Evolutionary conservation across 2,113 vertebrate species (phyloP).

Genomic region (Oryzias woworae): DNA sequence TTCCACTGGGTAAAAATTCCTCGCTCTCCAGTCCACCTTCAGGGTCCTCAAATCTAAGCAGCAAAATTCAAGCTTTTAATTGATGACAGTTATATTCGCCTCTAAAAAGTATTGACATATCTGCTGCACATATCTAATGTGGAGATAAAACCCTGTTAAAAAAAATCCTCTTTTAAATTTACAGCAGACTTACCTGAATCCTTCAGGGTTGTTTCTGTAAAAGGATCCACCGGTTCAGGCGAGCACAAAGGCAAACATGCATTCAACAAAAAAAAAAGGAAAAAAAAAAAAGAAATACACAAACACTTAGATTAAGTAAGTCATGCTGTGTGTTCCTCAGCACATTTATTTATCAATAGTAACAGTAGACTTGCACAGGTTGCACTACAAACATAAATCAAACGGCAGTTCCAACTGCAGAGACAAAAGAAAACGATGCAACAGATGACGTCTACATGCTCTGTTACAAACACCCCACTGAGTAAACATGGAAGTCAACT

Average conservation of each 20-base stretch:
- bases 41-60: constrained; percentile 83
- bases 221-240: constrained; percentile 55
- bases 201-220: constrained; percentile 72
- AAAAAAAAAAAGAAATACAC: too few species aligned
- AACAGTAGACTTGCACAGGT: constrained; percentile 3
- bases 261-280: constrained; percentile 46
- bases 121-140: not conserved
- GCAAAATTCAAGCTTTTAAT: constrained; percentile 2
- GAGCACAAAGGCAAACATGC: constrained; percentile 70
- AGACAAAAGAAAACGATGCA: not conserved
- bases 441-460: constrained; percentile 30
- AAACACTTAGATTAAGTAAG: constrained; percentile 29
- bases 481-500: constrained; percentile 43
- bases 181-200: constrained; percentile 68
- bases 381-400: constrained; percentile 1
- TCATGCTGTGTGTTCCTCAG: constrained; percentile 25
- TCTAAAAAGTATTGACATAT: constrained; percentile 4
- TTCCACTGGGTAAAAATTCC: constrained; percentile 83
- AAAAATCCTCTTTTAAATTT: constrained; percentile 2
- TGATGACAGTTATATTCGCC: not conserved
- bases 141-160: too few species aligned
- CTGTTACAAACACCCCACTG: constrained; percentile 13
- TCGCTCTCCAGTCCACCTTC: constrained; percentile 79
- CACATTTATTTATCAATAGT: constrained; percentile 6
- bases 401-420: constrained; percentile 1